phyloP scores from a whole-genome alignment of 2,888 invertebrate species.

The Argyresthia goedartella region DNA sequence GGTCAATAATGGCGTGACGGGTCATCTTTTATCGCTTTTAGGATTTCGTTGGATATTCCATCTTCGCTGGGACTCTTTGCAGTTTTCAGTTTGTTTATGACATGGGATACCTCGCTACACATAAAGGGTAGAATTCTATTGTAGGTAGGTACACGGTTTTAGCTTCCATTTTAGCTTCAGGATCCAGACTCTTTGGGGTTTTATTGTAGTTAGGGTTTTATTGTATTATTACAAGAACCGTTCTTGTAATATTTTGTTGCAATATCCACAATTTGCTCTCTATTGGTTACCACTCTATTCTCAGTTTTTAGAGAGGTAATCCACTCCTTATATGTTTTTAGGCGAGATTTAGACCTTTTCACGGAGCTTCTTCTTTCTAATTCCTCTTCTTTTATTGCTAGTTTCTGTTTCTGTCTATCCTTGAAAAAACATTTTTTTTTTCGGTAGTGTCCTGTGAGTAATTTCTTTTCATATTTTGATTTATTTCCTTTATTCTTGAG shows the following conservation, averaged over 20 bases:
- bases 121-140: no score
- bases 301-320: background rate
- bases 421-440: no score
- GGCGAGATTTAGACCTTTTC: background rate
- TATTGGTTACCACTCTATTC: no score
- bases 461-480: background rate
- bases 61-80: background rate
- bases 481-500: background rate
- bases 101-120: no score
- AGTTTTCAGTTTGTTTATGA: no score
- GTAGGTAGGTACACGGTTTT: background rate
- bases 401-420: background rate
- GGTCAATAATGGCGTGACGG: no score
- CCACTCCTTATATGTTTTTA: background rate
- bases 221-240: no score
- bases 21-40: no score
- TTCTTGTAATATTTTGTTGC: no score
- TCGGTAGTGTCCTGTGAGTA: background rate
- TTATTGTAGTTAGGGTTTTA: background rate
- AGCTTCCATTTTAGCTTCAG: background rate
- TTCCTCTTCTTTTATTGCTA: conserved; percentile 1
- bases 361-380: background rate
- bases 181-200: background rate
- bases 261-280: background rate
- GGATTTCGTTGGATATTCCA: background rate